Percentiles rank a stretch among this genome's conserved stretches.
These are phyloP conservation scores for Ophonus ardosiacus DNA, from an alignment of 2,888 invertebrate genomes.

Conservation along the genomic window DNA sequence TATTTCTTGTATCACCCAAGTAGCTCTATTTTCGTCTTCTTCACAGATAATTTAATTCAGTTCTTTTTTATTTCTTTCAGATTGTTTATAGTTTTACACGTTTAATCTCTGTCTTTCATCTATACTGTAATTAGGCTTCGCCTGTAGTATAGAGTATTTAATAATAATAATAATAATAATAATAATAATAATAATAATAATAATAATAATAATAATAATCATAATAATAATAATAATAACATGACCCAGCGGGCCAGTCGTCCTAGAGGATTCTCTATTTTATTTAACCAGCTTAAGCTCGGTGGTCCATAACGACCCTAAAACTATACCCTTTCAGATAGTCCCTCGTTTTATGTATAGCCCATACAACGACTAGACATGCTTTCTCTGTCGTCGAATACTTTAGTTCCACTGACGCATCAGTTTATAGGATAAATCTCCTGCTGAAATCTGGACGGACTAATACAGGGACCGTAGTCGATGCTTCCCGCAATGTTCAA, in stretches of 20 bases:
- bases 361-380: conserved; percentile 61
- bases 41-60: too few species aligned
- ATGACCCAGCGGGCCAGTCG: conserved; percentile 67
- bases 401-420: conserved; percentile 43
- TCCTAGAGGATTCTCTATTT: conserved; percentile 65
- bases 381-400: conserved; percentile 49
- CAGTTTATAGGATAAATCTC: conserved; percentile 61
- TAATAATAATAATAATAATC: too few species aligned
- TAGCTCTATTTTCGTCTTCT: too few species aligned
- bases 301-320: conserved; percentile 68
- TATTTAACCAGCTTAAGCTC: conserved; percentile 66
- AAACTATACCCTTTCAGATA: conserved; percentile 68
- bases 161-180: too few species aligned
- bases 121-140: too few species aligned
- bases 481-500: conserved; percentile 60
- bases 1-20: too few species aligned
- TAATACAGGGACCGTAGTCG: conserved; percentile 64
- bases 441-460: conserved; percentile 65
- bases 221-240: too few species aligned
- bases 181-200: too few species aligned
- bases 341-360: conserved; percentile 64
- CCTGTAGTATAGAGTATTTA: too few species aligned
- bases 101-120: too few species aligned
- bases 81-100: too few species aligned
- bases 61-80: too few species aligned